A percentile compares a stretch with the other conserved stretches of the same genome.
These are phyloP conservation scores for Patella caerulea DNA, from an alignment of 2,888 invertebrate genomes.

Conservation along the genomic window DNA sequence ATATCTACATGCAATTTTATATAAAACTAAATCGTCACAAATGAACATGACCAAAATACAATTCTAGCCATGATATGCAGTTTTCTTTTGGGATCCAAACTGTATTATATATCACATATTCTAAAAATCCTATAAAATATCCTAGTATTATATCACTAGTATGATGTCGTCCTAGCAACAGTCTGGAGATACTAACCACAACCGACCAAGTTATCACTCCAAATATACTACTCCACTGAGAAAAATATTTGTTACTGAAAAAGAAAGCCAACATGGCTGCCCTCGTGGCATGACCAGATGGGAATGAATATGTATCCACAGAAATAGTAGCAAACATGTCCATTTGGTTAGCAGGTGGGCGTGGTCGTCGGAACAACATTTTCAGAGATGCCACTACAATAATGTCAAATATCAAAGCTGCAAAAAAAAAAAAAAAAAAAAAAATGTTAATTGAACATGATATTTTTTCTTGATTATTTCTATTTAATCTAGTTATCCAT, in stretches of 20 bases:
- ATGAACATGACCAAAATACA: slow-evolving; percentile 61
- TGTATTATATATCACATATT: slow-evolving; percentile 48
- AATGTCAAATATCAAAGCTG: slow-evolving; percentile 87
- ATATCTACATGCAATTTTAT: too few species aligned
- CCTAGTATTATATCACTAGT: slow-evolving; percentile 88
- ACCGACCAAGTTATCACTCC: slow-evolving; percentile 80
- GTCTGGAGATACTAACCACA: slow-evolving; percentile 83
- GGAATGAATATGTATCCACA: slow-evolving; percentile 88
- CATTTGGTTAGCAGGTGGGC: slow-evolving; percentile 80
- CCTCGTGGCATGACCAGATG: slow-evolving; percentile 94
- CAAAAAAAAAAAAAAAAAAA: slow-evolving; percentile 65
- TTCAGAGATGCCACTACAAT: slow-evolving; percentile 83
- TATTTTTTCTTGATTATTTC: too few species aligned
- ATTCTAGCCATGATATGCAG: slow-evolving; percentile 53
- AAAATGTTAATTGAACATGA: too few species aligned
- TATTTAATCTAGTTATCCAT: too few species aligned
- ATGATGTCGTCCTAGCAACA: slow-evolving; percentile 89
- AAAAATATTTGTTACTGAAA: slow-evolving; percentile 71
- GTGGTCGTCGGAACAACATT: slow-evolving; percentile 82
- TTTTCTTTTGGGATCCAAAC: slow-evolving; percentile 53
- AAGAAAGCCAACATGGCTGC: slow-evolving; percentile 83
- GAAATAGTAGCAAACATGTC: slow-evolving; percentile 81
- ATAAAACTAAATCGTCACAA: slow-evolving; percentile 28
- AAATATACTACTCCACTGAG: not conserved
- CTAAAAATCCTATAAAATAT: slow-evolving; percentile 77